A percentile compares a stretch with the other conserved stretches of the same genome.
Conservation (phyloP, 2,113 vertebrate genomes). For the Puntigrus tetrazona region DNA sequence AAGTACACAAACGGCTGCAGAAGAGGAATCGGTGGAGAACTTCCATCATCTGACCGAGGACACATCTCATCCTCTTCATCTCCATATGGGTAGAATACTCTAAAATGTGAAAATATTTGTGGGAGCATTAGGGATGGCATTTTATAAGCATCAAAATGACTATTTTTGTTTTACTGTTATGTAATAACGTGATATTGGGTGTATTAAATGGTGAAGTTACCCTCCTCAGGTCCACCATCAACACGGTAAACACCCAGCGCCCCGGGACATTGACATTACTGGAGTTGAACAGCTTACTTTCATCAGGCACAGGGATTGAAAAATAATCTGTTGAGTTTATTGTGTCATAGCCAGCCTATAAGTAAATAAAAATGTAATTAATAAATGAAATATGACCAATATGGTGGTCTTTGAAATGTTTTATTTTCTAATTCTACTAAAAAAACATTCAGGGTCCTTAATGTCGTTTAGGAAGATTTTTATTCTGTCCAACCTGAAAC, state of each 20-base stretch:
- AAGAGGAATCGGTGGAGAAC: too few species aligned
- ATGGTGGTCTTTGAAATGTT: background rate
- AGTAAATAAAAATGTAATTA: background rate
- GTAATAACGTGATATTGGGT: background rate
- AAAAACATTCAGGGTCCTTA: background rate
- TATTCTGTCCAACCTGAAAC: background rate
- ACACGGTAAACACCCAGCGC: constrained; percentile 33
- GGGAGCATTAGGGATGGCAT: too few species aligned
- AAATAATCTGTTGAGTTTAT: background rate
- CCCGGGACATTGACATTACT: constrained; percentile 27
- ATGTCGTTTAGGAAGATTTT: background rate
- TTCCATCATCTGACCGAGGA: too few species aligned
- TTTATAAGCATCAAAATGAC: too few species aligned
- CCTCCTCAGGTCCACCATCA: background rate
- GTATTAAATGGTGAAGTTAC: background rate
- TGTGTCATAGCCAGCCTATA: constrained; percentile 14
- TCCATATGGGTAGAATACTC: too few species aligned
- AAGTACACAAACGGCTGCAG: too few species aligned
- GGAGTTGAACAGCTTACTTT: background rate
- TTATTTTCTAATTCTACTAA: too few species aligned
- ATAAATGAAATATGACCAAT: background rate
- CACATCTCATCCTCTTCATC: too few species aligned
- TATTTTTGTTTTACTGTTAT: background rate
- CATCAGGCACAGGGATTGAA: constrained; percentile 14
- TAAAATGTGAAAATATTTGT: too few species aligned